Conservation (phyloP, 2,797 vertebrate genomes). For the Periophthalmus magnuspinnatus region DNA sequence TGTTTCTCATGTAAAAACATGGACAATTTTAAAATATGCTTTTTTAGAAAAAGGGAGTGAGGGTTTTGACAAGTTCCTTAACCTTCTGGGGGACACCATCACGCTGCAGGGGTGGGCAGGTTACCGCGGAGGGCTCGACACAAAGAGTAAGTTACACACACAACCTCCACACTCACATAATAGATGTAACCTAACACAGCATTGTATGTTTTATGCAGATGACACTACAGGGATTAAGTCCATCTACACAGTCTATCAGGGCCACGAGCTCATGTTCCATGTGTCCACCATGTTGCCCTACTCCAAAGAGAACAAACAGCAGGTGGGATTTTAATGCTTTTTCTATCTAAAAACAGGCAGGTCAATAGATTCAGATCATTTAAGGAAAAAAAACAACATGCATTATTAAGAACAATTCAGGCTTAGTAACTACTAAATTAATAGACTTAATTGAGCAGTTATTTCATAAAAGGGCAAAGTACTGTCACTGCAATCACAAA, state of each 20-base stretch:
- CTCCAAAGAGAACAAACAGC: slow-evolving; percentile 98
- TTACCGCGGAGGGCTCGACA: slow-evolving; percentile 96
- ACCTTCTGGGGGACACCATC: slow-evolving; percentile 89
- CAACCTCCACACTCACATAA: not conserved
- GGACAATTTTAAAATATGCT: not conserved
- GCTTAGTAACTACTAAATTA: no score
- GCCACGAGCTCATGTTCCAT: slow-evolving; percentile 99
- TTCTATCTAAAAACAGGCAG: not conserved
- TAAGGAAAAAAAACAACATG: not conserved
- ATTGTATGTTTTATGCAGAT: slow-evolving; percentile 72
- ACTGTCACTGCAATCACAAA: no score
- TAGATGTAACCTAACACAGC: not conserved
- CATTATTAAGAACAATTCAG: no score
- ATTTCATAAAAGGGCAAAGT: no score
- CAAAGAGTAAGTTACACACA: slow-evolving; percentile 87
- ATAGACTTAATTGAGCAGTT: no score
- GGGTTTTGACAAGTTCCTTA: slow-evolving; percentile 91
- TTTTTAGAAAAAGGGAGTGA: slow-evolving; percentile 89
- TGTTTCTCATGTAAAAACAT: not conserved
- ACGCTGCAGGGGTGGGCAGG: slow-evolving; percentile 95
- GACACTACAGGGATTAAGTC: slow-evolving; percentile 95
- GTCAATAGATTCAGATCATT: not conserved
- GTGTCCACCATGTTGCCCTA: slow-evolving; percentile 98
- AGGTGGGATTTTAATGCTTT: slow-evolving; percentile 73
- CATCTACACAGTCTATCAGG: slow-evolving; percentile 97